Evolutionary conservation across 2,113 vertebrate genomes (phyloP), one percentile per base, ranked within the genome.

Genomic region (Phalacrocorax brasilianus): DNA sequence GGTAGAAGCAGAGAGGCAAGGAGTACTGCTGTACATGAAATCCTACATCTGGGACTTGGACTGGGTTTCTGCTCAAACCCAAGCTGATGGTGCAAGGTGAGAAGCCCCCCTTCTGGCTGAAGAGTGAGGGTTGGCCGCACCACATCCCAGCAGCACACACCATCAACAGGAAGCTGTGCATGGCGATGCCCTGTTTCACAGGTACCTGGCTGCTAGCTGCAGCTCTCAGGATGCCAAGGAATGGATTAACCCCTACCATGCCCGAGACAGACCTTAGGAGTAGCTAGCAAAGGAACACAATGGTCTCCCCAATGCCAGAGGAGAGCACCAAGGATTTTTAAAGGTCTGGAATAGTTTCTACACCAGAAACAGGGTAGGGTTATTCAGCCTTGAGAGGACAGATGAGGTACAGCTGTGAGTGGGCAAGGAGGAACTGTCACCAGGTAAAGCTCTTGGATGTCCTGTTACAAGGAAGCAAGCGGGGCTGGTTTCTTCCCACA

Each of bases 401-500:
- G 45, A 73, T 15, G 55, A 85, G 44, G 21, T 55, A 44, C 44
- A 78, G 66, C 59, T 74, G 14, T 55, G 22, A 91, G 8, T 0
- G 0, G 47, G 61, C n/a, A 71, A 84, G 45, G 47, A 83, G 68
- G 42, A 88, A n/a, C 59, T 53, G 35, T 45, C 35, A 82, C 30
- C 19, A 61, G 63, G 47, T 87, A 58, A 74, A 86, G 44, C 33
- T 92, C 26, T 67, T 74, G 26, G 26, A 11, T 14, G 3, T 30
- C 35, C 83, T 88, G 24, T 61, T 86, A 56, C 15, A 50, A 76
- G 55, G 62, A 73, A 92, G 76, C 40, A 66, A n/a, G 85, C 1
- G 5, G 50, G 77, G 32, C 32, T 92, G 19, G 53, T 91, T 95
- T 84, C 72, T 92, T 74, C 50, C 61, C n/a, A 47, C 56, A 76